Evolutionary conservation across 2,888 invertebrate genomes (phyloP), one percentile per base, ranked within the genome.

Genomic region (Phaedon cochleariae): DNA sequence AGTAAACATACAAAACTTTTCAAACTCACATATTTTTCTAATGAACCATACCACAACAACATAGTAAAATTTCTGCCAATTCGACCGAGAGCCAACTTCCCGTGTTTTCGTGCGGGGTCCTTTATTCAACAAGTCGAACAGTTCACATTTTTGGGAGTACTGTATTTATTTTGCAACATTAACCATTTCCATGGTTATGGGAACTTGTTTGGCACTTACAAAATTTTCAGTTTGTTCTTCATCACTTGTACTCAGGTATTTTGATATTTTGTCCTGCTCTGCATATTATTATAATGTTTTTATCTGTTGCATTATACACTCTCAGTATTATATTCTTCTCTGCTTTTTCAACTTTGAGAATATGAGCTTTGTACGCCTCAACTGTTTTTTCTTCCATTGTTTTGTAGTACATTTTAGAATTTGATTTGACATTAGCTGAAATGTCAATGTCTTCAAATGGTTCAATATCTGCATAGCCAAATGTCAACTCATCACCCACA

Each of bases 31-130:
- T n/a, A n/a, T n/a, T n/a, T n/a, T n/a, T n/a, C n/a, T n/a, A n/a
- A n/a, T n/a, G n/a, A n/a, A n/a, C n/a, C n/a, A n/a, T n/a, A n/a
- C n/a, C n/a, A n/a, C n/a, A n/a, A n/a, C n/a, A n/a, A n/a, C n/a
- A n/a, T n/a, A n/a, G n/a, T n/a, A n/a, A n/a, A n/a, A n/a, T n/a
- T n/a, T n/a, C n/a, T n/a, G n/a, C n/a, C n/a, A n/a, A n/a, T n/a
- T n/a, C n/a, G n/a, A n/a, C n/a, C n/a, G n/a, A n/a, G n/a, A n/a
- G 66, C 69, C 20, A 69, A 59, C 52, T 69, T 66, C 7, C 34
- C 51, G 1, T 54, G 17, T n/a, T 63, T 67, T 26, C 41, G 15
- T 1, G 69, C 69, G 45, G 55, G 59, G 21, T 67, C 51, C 0
- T 17, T 59, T 20, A 26, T 64, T 64, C n/a, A 65, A 22, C 21